Base-by-base conservation (phyloP, 2,113 vertebrate genomes). In the Alethe diademata region DNA sequence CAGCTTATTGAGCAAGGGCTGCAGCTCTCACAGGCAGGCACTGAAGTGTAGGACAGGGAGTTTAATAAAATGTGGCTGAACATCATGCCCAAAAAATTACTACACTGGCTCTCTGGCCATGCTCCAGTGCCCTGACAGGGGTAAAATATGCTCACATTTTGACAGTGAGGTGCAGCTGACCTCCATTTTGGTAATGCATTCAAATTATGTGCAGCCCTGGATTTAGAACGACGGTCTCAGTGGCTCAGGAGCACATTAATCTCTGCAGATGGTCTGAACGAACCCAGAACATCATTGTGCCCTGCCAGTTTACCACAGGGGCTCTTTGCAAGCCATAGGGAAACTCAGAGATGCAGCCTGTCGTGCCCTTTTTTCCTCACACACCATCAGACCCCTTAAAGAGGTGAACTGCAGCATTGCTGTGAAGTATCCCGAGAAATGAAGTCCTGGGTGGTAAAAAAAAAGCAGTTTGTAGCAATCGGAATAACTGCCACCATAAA, bases 11-110 rank as follows among this genome's bases (percentile, higher is more conserved):
- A 62, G 66, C 7, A 2, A n/a, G 60, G 43, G 91, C 84, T 72
- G 71, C 69, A 76, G 74, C 69, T 65, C 80, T 45, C 11, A 2
- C 53, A 61, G 87, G 50, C 40, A 40, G 19, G 50, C 58, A 58
- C 25, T 24, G 15, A 80, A 48, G 48, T 38, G 72, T 8, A 78
- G 76, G 54, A 76, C 76, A 70, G 79, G 45, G 58, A 86, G 42
- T 70, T 92, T 42, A 73, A 90, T 92, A 90, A 93, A 95, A 95
- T 66, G 65, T 18, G 29, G 31, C 58, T 80, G 66, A 88, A 69
- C 48, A 76, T 88, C 54, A 35, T 43, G 43, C 85, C 66, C 61
- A 15, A 74, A 76, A 84, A 64, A 86, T 93, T 47, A 79, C 75
- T 86, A 47, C 66, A 15, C 40, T 25, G 66, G 26, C 75, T 88